Percentiles rank a stretch among this genome's conserved stretches.
Evolutionary conservation across 1,140 invertebrate species (phyloP).

Genomic region (Chelonus insularis): DNA sequence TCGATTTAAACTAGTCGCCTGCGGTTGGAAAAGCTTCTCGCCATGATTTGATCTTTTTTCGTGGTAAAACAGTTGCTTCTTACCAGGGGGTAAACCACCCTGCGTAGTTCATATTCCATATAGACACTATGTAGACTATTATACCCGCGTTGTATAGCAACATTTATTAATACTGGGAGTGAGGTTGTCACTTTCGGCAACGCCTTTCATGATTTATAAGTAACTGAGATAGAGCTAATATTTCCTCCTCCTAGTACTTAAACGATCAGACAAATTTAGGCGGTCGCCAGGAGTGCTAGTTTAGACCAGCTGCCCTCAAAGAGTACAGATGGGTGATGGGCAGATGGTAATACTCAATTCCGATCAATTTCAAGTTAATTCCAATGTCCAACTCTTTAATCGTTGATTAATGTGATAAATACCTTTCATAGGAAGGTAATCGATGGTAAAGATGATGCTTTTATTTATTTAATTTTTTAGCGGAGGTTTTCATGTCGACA

Average conservation of each 20-base stretch:
- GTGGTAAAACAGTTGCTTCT: no score
- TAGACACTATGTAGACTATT: neutral
- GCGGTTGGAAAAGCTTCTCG: conserved; percentile 3
- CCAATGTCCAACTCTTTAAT: conserved; percentile 2
- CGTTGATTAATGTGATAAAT: conserved; percentile 13
- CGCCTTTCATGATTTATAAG: conserved; percentile 36
- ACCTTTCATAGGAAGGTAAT: neutral
- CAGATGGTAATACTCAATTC: conserved; percentile 16
- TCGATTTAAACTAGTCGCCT: conserved; percentile 13
- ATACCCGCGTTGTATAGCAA: neutral
- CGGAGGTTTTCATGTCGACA: neutral
- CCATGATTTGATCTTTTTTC: neutral
- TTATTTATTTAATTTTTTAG: conserved; percentile 3
- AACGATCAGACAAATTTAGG: neutral
- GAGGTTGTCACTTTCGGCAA: conserved; percentile 36
- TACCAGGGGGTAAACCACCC: no score
- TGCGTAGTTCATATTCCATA: no score
- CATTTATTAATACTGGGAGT: conserved; percentile 36
- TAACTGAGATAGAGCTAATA: conserved; percentile 11
- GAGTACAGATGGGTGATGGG: conserved; percentile 23
- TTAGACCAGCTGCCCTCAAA: conserved; percentile 23
- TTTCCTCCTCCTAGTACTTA: neutral
- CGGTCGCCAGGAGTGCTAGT: conserved; percentile 25
- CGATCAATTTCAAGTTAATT: conserved; percentile 19
- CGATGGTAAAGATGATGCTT: neutral